Evolutionary conservation across 1,140 invertebrate genomes (phyloP).

Genomic region (Lasioglossum albipes): DNA sequence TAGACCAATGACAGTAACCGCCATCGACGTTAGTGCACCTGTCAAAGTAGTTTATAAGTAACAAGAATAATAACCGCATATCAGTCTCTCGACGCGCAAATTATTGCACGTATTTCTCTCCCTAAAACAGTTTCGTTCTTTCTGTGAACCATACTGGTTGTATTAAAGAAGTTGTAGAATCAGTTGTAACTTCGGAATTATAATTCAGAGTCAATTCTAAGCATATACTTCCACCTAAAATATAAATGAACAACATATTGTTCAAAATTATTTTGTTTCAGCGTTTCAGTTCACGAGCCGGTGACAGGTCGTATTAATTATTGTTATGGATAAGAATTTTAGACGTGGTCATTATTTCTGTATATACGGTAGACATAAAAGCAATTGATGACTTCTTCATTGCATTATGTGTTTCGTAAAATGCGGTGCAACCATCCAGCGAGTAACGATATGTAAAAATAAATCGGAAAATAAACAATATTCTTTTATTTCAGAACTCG

Average conservation of each 20-base stretch:
- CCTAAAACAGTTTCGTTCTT: not conserved
- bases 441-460: no score
- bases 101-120: not conserved
- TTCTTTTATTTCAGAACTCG: no score
- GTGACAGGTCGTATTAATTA: not conserved
- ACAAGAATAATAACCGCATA: not conserved
- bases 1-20: conserved; percentile 7
- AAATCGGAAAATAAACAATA: no score
- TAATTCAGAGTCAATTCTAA: not conserved
- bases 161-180: conserved; percentile 1
- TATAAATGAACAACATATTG: not conserved
- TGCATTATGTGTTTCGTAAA: no score
- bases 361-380: not conserved
- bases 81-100: not conserved
- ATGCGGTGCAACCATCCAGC: no score
- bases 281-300: not conserved
- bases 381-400: not conserved
- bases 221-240: not conserved
- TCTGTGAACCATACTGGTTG: conserved; percentile 4
- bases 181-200: not conserved
- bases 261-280: not conserved
- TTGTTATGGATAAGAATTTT: not conserved
- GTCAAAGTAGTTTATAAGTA: not conserved
- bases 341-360: not conserved
- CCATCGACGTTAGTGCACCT: not conserved